phyloP scores from a whole-genome alignment of 2,797 vertebrate genomes.

The Acanthurus leucopareius region DNA sequence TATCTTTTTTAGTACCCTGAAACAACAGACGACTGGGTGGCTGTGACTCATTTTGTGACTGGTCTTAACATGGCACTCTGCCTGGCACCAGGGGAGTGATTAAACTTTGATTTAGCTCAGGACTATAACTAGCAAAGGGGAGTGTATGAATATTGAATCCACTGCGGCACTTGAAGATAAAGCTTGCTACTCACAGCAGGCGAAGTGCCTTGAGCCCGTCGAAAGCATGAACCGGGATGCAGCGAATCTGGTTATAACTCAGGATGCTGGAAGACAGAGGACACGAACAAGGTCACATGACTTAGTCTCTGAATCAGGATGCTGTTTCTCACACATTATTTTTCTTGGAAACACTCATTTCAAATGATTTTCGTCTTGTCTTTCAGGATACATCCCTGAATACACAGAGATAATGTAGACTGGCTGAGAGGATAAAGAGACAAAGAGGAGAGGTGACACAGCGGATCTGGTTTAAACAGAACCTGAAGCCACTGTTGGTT shows the following conservation, averaged over 20 bases:
- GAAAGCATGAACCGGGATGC: conserved; percentile 94
- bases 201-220: conserved; percentile 93
- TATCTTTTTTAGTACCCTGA: conserved; percentile 58
- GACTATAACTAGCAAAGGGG: conserved; percentile 49
- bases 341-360: conserved; percentile 2
- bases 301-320: too few species aligned
- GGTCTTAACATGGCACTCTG: conserved; percentile 52
- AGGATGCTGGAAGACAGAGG: conserved; percentile 89
- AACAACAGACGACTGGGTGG: conserved; percentile 62
- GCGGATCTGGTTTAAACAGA: conserved; percentile 33
- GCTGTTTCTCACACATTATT: not conserved
- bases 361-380: not conserved
- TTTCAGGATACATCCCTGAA: not conserved
- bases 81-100: conserved; percentile 56
- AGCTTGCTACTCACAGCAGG: conserved; percentile 91
- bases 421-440: not conserved
- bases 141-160: conserved; percentile 64
- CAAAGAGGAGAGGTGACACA: conserved; percentile 36
- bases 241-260: conserved; percentile 97
- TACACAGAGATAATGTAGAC: conserved; percentile 2
- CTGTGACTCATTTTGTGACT: conserved; percentile 51
- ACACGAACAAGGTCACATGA: conserved; percentile 44
- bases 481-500: conserved; percentile 19
- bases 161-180: conserved; percentile 58
- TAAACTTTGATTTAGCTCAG: conserved; percentile 73